Evolutionary conservation across 2,888 invertebrate species (phyloP).

Genomic region (Drosophila basisetae): DNA sequence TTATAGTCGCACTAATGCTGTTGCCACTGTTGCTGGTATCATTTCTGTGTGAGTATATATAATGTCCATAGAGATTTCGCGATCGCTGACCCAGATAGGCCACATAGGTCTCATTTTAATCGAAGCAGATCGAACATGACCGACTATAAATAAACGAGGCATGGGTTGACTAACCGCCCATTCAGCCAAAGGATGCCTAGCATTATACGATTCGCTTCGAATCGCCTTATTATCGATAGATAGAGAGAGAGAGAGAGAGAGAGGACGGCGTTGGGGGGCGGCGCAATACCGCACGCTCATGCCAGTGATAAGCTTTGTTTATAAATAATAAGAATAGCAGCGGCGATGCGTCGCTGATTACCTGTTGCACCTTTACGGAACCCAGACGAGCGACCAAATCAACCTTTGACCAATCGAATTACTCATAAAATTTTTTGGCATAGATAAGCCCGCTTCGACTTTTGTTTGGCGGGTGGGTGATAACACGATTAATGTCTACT

Average conservation of each 20-base stretch:
- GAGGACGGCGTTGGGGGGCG: slow-evolving; percentile 1
- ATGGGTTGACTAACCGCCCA: slow-evolving; percentile 70
- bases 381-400: slow-evolving; percentile 64
- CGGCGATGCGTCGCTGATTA: slow-evolving; percentile 47
- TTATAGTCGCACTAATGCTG: slow-evolving; percentile 79
- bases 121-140: slow-evolving; percentile 55
- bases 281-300: slow-evolving; percentile 15
- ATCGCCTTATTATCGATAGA: background rate
- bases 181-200: slow-evolving; percentile 53
- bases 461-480: slow-evolving; percentile 24
- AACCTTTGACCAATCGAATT: slow-evolving; percentile 81
- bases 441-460: slow-evolving; percentile 54
- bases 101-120: slow-evolving; percentile 31
- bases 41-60: slow-evolving; percentile 83
- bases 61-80: slow-evolving; percentile 1
- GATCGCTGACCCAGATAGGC: slow-evolving; percentile 32
- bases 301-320: slow-evolving; percentile 57
- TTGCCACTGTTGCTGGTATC: slow-evolving; percentile 80
- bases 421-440: slow-evolving; percentile 69
- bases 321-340: slow-evolving; percentile 54
- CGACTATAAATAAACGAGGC: slow-evolving; percentile 68
- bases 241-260: background rate
- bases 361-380: slow-evolving; percentile 63
- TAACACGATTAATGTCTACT: slow-evolving; percentile 23
- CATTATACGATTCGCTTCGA: slow-evolving; percentile 34